phyloP scores from a whole-genome alignment of 2,113 vertebrate species.

The Hystrix brachyura region DNA sequence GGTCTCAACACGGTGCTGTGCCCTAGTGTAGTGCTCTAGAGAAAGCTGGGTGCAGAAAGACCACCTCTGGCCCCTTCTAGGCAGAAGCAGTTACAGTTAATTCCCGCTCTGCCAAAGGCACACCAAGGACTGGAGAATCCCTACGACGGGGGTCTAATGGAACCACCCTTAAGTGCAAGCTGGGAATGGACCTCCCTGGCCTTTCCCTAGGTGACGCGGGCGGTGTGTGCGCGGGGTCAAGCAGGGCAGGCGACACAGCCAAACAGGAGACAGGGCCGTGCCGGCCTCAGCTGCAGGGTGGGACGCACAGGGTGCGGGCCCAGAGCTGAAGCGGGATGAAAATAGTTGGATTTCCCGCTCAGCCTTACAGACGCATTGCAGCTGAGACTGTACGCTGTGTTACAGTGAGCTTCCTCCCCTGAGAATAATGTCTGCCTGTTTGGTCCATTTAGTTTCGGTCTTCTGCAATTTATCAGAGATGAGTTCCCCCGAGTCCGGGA shows the following conservation, averaged over 20 bases:
- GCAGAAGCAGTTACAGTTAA: neutral
- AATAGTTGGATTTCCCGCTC: neutral
- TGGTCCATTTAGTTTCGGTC: neutral
- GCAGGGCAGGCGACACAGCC: neutral
- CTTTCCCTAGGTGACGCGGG: neutral
- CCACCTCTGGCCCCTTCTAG: neutral
- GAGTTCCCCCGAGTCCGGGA: neutral
- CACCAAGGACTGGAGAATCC: accelerated
- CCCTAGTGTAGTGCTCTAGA: neutral
- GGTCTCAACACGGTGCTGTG: neutral
- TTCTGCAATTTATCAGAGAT: slow-evolving; percentile 28
- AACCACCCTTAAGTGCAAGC: neutral
- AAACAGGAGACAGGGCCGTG: neutral
- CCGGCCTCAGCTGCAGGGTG: neutral
- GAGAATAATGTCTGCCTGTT: neutral
- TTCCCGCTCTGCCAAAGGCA: accelerated
- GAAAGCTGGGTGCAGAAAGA: accelerated
- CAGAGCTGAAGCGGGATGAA: neutral
- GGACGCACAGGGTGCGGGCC: neutral
- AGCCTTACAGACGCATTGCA: neutral
- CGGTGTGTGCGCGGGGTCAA: neutral
- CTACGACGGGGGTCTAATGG: neutral
- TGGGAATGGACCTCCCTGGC: neutral
- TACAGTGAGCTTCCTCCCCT: neutral
- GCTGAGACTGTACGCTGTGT: neutral